Evolutionary conservation across 2,113 vertebrate genomes (phyloP).

Genomic region (Rattus rattus): DNA sequence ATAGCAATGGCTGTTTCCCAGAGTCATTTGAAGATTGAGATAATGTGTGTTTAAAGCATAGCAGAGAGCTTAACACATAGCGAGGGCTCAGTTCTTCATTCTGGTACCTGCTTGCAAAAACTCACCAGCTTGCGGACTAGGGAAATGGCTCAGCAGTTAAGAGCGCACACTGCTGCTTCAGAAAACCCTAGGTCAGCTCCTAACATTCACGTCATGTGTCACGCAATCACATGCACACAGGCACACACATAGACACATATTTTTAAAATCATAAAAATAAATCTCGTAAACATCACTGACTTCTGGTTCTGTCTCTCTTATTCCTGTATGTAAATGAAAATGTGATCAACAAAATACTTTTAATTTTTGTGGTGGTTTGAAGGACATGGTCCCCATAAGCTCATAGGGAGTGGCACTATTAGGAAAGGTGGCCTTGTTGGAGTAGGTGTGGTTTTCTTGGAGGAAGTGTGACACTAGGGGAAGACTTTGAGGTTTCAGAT

Average conservation of each 20-base stretch:
- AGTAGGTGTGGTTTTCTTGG: neutral
- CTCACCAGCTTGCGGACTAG: neutral
- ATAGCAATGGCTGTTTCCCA: neutral
- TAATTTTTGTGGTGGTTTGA: neutral
- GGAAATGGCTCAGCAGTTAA: neutral
- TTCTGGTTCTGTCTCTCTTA: neutral
- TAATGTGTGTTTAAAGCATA: neutral
- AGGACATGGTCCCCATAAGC: neutral
- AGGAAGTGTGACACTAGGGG: neutral
- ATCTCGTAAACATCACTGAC: neutral
- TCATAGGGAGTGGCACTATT: neutral
- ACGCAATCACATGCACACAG: neutral
- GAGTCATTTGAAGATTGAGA: constrained; percentile 14
- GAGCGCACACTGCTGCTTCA: neutral
- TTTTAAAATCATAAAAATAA: neutral
- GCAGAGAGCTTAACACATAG: neutral
- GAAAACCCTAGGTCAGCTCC: neutral
- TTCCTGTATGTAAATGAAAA: neutral
- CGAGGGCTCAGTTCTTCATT: neutral
- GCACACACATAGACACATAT: neutral
- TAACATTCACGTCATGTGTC: neutral
- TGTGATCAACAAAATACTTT: neutral
- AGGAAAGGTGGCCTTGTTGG: neutral
- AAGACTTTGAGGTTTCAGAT: neutral
- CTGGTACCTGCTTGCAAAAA: neutral